Evolutionary conservation across 1,140 invertebrate species (phyloP).

Genomic region (Pollicipes pollicipes): DNA sequence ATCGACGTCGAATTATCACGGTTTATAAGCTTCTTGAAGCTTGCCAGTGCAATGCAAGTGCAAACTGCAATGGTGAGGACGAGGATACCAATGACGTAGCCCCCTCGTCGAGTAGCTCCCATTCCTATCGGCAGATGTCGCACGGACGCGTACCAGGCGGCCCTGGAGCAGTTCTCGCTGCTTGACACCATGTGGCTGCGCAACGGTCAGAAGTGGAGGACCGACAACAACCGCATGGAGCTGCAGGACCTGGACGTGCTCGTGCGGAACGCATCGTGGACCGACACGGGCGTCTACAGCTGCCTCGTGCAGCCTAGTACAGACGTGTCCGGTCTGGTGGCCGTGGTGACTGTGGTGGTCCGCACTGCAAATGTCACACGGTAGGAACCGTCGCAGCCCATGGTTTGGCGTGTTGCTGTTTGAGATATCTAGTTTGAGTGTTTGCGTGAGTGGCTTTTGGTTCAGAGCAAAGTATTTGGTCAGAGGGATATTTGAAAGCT

Average conservation of each 20-base stretch:
- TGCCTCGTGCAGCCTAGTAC: neutral
- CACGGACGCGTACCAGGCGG: neutral
- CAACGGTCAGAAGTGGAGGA: neutral
- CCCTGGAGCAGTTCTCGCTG: neutral
- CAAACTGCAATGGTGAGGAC: too few species aligned
- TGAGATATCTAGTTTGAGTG: too few species aligned
- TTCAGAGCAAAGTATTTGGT: too few species aligned
- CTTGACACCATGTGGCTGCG: neutral
- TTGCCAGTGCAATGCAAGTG: too few species aligned
- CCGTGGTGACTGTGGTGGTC: neutral
- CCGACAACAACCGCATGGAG: neutral
- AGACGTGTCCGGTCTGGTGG: neutral
- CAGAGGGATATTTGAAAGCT: too few species aligned
- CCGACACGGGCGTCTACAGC: neutral
- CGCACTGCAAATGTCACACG: neutral
- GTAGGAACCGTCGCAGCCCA: neutral
- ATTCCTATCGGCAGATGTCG: neutral
- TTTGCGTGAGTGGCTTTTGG: too few species aligned
- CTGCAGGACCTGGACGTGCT: neutral
- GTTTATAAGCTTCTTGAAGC: too few species aligned
- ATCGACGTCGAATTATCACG: too few species aligned
- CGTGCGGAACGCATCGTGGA: neutral
- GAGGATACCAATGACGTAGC: too few species aligned
- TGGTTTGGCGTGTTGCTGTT: too few species aligned
- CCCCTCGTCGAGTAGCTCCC: neutral